Evolutionary conservation across 2,888 invertebrate species (phyloP).

Genomic region (Drosophila crucigera): DNA sequence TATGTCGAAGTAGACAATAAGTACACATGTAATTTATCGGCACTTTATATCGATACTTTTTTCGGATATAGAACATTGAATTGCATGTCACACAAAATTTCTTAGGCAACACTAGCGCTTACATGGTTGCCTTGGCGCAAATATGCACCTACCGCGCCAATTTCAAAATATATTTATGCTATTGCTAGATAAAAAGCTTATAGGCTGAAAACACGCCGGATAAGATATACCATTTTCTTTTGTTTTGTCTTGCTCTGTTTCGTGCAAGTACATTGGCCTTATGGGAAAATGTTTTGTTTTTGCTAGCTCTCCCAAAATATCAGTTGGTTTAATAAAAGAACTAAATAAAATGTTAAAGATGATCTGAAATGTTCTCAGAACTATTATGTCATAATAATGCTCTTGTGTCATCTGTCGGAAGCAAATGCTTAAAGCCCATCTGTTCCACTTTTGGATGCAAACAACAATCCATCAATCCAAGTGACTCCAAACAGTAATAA

Average conservation of each 20-base stretch:
- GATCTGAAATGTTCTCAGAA: neutral
- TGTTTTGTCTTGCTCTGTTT: neutral
- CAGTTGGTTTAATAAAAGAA: neutral
- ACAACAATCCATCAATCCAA: slow-evolving; percentile 13
- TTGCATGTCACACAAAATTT: neutral
- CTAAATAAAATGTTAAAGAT: neutral
- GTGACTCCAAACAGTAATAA: slow-evolving; percentile 30
- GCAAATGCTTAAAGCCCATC: slow-evolving; percentile 3
- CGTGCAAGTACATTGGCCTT: neutral
- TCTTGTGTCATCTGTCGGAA: slow-evolving; percentile 18
- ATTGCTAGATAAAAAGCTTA: neutral
- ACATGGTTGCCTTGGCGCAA: slow-evolving; percentile 2
- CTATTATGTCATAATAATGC: slow-evolving; percentile 4
- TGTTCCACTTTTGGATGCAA: neutral
- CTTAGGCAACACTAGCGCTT: neutral
- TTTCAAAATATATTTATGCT: slow-evolving; percentile 1
- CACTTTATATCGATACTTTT: neutral
- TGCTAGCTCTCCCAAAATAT: neutral
- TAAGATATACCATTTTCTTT: neutral
- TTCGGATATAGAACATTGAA: neutral
- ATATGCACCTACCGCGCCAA: slow-evolving; percentile 1
- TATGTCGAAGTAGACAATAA: neutral
- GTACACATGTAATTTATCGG: neutral
- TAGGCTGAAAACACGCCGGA: neutral
- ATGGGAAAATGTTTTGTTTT: neutral